These are phyloP conservation scores for Hemistola chrysoprasaria DNA, from an alignment of 2,888 invertebrate species.

Conservation along the genomic window DNA sequence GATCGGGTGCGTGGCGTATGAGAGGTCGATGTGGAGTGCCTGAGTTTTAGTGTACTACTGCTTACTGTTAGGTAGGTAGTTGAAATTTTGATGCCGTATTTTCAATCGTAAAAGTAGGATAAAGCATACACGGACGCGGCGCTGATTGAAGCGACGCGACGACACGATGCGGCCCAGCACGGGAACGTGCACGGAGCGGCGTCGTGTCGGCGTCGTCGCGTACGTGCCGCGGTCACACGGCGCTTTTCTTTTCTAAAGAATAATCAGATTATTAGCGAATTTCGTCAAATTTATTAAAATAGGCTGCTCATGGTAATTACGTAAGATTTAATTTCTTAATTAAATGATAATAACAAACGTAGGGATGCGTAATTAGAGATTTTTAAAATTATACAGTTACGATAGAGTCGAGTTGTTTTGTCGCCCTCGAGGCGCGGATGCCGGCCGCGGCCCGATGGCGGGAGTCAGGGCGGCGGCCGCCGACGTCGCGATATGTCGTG, in stretches of 20 bases:
- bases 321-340: slow-evolving; percentile 82
- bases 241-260: slow-evolving; percentile 74
- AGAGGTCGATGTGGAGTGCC: slow-evolving; percentile 79
- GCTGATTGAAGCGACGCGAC: slow-evolving; percentile 51
- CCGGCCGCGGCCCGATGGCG: slow-evolving; percentile 15
- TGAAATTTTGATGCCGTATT: slow-evolving; percentile 80
- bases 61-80: slow-evolving; percentile 83
- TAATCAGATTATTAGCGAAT: slow-evolving; percentile 76
- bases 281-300: slow-evolving; percentile 80
- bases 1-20: slow-evolving; percentile 77
- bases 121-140: slow-evolving; percentile 72
- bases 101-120: slow-evolving; percentile 77
- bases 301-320: slow-evolving; percentile 80
- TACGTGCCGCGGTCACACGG: slow-evolving; percentile 43
- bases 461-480: not conserved
- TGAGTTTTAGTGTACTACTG: slow-evolving; percentile 79
- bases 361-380: slow-evolving; percentile 81
- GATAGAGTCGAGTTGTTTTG: slow-evolving; percentile 73
- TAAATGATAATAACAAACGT: slow-evolving; percentile 81
- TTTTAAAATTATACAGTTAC: slow-evolving; percentile 83
- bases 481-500: no score
- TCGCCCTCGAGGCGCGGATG: slow-evolving; percentile 35
- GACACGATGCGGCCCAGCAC: slow-evolving; percentile 40
- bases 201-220: slow-evolving; percentile 25
- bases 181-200: slow-evolving; percentile 24